Conservation (phyloP, 2,888 invertebrate species). For the Callinectes sapidus region DNA sequence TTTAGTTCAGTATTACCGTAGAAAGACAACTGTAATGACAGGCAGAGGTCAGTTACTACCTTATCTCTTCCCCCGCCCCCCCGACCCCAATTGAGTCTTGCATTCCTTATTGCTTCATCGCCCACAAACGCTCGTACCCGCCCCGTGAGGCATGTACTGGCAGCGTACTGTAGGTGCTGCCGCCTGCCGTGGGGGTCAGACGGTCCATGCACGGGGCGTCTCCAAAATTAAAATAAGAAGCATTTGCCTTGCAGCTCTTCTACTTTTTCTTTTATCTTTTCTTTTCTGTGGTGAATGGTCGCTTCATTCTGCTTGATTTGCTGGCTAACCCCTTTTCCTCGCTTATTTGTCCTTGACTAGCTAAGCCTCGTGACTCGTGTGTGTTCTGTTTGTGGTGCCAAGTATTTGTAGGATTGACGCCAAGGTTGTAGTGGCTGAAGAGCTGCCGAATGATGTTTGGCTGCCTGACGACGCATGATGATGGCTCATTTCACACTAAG, state of each 20-base stretch:
- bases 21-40: neutral
- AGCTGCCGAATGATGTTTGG: neutral
- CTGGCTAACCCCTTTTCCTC: neutral
- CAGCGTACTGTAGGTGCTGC: neutral
- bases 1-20: neutral
- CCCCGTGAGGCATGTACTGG: neutral
- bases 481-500: neutral
- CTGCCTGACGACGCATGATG: neutral
- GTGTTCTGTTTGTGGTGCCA: neutral
- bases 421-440: neutral
- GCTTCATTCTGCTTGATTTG: neutral
- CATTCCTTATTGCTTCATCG: neutral
- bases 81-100: neutral
- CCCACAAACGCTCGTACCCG: neutral
- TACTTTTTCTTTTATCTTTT: neutral
- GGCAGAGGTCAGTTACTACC: neutral
- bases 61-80: neutral
- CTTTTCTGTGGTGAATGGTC: neutral
- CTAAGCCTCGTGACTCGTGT: neutral
- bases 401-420: neutral
- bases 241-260: conserved; percentile 1
- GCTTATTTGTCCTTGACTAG: neutral
- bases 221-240: neutral
- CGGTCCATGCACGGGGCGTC: conserved; percentile 9
- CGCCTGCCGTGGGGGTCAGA: neutral